Evolutionary conservation across 1,140 invertebrate species (phyloP), one percentile per base, ranked within the genome.

Genomic region (Portunus trituberculatus): DNA sequence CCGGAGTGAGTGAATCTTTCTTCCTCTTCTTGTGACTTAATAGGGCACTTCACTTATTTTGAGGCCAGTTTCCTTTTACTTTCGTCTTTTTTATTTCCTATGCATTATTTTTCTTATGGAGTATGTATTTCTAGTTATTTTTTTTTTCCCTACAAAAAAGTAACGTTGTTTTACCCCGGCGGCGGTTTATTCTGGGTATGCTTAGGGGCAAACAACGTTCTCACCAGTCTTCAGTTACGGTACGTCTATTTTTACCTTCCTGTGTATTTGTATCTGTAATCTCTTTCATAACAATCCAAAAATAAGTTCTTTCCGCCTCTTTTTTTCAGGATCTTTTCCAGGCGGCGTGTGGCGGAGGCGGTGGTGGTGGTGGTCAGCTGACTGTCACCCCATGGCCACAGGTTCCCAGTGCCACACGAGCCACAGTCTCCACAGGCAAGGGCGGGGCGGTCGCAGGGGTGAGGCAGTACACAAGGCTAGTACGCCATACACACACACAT

Each of bases 281-380:
- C 20, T 20, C 52, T 59, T 59, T 10, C 52, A 2, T 39, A 39
- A 39, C 39, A 39, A 39, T 39, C 39, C 39, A 39, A 39, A 39
- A 39, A 39, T 39, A 39, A 39, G 39, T 59, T 59, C 52, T 59
- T 59, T 59, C 52, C 52, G 10, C 20, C 20, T 20, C 52, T 39
- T 20, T 20, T 59, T 59, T 59, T 59, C 1, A 4, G 0, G 2
- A 20, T 59, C 52, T 20, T 59, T 20, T 20, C 52, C 12, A 39
- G 39, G 39, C 39, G 39, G 39, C 39, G 39, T 59, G 52, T 16
- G 20, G 52, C 52, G 20, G 52, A 59, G 52, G 67, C n/a, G 67
- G 67, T 76, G 67, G 67, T 76, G 67, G 67, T n/a, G 67, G 39
- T 39, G 67, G 67, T 76, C 67, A 76, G 67, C 67, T 76, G 67